Percentiles rank a stretch among this genome's conserved stretches.
Conservation (phyloP, 1,140 invertebrate genomes). For the Capitella teleta region DNA sequence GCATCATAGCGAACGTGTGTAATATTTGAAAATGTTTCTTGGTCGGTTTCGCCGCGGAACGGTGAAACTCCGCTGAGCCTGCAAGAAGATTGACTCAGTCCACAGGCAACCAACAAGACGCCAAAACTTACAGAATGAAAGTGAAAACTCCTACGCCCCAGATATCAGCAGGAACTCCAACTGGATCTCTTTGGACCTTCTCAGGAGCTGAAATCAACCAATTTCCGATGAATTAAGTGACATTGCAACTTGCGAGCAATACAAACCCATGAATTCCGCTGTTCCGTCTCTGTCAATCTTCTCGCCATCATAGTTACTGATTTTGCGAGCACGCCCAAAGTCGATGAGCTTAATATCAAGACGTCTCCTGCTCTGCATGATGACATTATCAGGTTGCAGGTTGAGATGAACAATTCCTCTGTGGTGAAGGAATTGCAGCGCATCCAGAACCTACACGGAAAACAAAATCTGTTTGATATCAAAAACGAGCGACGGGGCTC, state of each 20-base stretch:
- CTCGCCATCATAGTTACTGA: conserved; percentile 19
- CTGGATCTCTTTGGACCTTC: conserved; percentile 64
- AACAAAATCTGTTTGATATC: no score
- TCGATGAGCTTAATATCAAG: conserved; percentile 80
- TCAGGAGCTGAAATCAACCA: conserved; percentile 65
- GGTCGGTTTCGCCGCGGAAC: conserved; percentile 68
- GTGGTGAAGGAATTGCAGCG: conserved; percentile 84
- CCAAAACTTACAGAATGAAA: conserved; percentile 65
- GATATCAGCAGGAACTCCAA: conserved; percentile 81
- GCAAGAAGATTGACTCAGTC: no score
- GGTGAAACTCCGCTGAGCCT: conserved; percentile 81
- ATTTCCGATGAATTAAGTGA: background rate
- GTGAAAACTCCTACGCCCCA: conserved; percentile 89
- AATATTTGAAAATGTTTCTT: conserved; percentile 83
- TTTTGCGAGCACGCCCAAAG: conserved; percentile 65
- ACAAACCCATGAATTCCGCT: conserved; percentile 37
- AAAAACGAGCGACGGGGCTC: conserved; percentile 1
- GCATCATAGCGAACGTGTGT: conserved; percentile 85
- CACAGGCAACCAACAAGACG: no score
- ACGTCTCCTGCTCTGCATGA: conserved; percentile 75
- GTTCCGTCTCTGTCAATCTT: conserved; percentile 19
- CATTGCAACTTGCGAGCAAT: background rate
- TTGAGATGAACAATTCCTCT: conserved; percentile 82
- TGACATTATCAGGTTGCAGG: conserved; percentile 91
- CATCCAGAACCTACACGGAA: conserved; percentile 59